Conservation (phyloP, 64 coral and sea anemone species). For the Stichodactyla helianthus region DNA sequence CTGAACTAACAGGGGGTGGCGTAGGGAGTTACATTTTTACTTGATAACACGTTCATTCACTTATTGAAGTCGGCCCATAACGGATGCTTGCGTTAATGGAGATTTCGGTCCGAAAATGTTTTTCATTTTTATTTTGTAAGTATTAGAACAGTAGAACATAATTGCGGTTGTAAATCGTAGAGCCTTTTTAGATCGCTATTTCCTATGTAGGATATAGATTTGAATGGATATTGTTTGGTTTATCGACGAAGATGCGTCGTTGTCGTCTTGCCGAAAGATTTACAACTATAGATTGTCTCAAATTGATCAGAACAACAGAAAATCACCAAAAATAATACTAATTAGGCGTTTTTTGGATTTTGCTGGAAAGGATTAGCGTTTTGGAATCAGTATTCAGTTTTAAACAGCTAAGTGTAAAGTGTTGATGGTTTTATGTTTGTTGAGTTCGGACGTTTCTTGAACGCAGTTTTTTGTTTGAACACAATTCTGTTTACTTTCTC, state of each 20-base stretch:
- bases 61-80: not conserved
- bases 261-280: no score
- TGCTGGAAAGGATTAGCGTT: no score
- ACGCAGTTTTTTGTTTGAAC: not conserved
- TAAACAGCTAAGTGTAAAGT: not conserved
- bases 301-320: no score
- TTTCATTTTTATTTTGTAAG: not conserved
- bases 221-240: not conserved
- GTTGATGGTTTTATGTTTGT: not conserved
- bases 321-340: no score
- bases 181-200: not conserved
- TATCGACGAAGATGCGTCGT: not conserved
- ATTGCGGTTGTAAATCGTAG: not conserved
- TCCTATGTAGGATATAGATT: conserved; percentile 6
- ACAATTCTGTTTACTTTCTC: not conserved
- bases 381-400: not conserved
- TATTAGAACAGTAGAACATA: not conserved
- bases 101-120: not conserved
- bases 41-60: not conserved
- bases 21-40: not conserved
- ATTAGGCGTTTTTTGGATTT: no score
- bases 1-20: conserved; percentile 10
- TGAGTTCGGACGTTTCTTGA: not conserved
- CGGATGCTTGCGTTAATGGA: not conserved
- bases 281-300: no score